Base-by-base conservation (phyloP, 2,797 vertebrate genomes). In the Acipenser oxyrinchus region DNA sequence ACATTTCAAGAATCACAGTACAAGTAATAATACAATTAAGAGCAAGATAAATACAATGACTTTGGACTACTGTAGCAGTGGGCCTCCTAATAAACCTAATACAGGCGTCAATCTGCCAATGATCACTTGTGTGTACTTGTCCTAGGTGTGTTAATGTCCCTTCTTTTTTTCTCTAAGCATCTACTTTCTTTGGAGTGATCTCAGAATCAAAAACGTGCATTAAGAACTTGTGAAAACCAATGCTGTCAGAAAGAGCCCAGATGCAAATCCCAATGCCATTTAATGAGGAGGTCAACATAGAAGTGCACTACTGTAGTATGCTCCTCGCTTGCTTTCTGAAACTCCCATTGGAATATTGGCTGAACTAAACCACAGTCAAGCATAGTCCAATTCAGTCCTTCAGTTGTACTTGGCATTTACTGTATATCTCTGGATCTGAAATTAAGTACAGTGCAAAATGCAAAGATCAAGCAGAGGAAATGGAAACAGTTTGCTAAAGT, bases 381-480 rank as follows among this genome's bases (percentile, higher is more conserved):
- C 37, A 37, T 37, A 37, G 37, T 55, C 53, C n/a, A n/a, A 55
- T 55, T 55, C 53, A 10, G 53, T n/a, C n/a, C 53, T 55, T 55
- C 9, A 55, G 7, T 10, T 55, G 53, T 10, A 37, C 37, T 37
- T 37, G 37, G 5, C n/a, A 55, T 55, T 55, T 37, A 37, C 37
- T 37, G 37, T 6, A 55, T 55, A 55, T 10, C 6, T 55, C n/a
- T n/a, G 6, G 53, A 55, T 55, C 53, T 55, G 7, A 55, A 55
- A 10, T 55, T 10, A 55, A 55, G 53, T 55, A n/a, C 53, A 55
- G 53, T 55, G 53, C 53, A 55, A 55, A 55, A 55, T 55, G n/a
- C n/a, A 55, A 55, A 55, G 3, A 6, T 55, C 53, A 55, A n/a
- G 53, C 4, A 6, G 53, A 10, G 53, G 53, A n/a, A 10, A 6